Percentiles rank a stretch among this genome's conserved stretches.
Evolutionary conservation across 2,113 vertebrate species (phyloP).

Genomic region (Coptodon bakossiorum): DNA sequence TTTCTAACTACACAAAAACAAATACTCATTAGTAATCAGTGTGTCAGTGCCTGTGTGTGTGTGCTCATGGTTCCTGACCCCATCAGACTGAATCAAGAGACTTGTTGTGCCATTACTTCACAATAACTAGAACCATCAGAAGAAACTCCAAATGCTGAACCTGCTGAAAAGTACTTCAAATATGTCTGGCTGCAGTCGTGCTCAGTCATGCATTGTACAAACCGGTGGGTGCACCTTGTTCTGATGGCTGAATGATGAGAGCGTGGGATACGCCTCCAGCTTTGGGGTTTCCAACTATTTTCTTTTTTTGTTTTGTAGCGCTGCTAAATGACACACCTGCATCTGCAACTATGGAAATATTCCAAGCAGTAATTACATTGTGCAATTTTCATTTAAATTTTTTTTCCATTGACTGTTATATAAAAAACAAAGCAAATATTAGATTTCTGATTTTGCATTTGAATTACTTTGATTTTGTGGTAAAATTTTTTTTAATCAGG

Average conservation of each 20-base stretch:
- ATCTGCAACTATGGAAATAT: not conserved
- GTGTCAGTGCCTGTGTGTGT: not conserved
- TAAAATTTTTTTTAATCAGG: not conserved
- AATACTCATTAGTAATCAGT: not conserved
- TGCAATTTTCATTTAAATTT: not conserved
- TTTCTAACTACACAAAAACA: not conserved
- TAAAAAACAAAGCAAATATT: not conserved
- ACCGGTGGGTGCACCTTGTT: not conserved
- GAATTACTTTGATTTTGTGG: not conserved
- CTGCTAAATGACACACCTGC: not conserved
- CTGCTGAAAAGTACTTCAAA: not conserved
- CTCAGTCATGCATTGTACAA: not conserved
- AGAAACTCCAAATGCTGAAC: not conserved
- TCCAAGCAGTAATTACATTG: not conserved
- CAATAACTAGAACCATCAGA: not conserved
- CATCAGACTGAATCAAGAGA: not conserved
- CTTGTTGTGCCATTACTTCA: not conserved
- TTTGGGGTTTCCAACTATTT: not conserved
- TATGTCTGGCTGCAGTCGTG: not conserved
- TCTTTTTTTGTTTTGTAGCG: too few species aligned
- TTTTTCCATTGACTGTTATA: not conserved
- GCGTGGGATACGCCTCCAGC: too few species aligned
- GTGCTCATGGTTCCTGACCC: not conserved
- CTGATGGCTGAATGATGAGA: not conserved
- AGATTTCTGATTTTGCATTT: not conserved